Base-by-base conservation (phyloP, 2,113 vertebrate species). In the Ptychochromis oligacanthus region DNA sequence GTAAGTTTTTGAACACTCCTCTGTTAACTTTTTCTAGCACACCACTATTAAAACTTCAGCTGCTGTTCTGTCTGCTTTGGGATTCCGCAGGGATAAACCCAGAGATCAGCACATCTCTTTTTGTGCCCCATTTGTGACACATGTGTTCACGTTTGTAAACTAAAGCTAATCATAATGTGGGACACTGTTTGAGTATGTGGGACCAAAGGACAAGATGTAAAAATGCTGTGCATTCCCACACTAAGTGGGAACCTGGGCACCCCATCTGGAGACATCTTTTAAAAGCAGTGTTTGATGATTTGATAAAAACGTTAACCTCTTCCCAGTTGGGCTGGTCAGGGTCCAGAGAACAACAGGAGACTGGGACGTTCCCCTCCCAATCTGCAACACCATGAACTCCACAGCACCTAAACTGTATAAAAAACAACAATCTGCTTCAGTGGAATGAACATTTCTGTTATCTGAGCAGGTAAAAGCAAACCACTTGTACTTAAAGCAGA, bases 361-460 rank as follows among this genome's bases (percentile, higher is more conserved):
- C 12, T 0, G 94, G 95, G 7, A 89, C 40, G 0, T 85, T 22
- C 1, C 84, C 88, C 38, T 72, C 57, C 95, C 95, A 95, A 86
- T 95, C 94, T 7, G 46, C 43, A 7, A n/a, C 46, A 9, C 93
- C 77, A 17, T 81, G 57, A 55, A 95, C 93, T 60, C 94, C 94
- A 84, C 95, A 95, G 78, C 95, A 95, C 38, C 36, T 17, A 22
- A 95, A 93, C 95, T 95, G 81, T 14, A 85, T 4, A 77, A 56
- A 75, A 52, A 46, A 18, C 7, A 75, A 57, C 15, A 61, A 34
- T 2, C 11, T 0, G 28, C 12, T 6, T 80, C 3, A 43, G 8
- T 52, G 7, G 8, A 60, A 31, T 13, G 2, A 38, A 58, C n/a
- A 12, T 10, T 18, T 80, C 5, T 12, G 24, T 24, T 28, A 70